Percentiles rank a stretch among this genome's conserved stretches.
Evolutionary conservation across 2,888 invertebrate genomes (phyloP).

Genomic region (Eupithecia subfuscata): DNA sequence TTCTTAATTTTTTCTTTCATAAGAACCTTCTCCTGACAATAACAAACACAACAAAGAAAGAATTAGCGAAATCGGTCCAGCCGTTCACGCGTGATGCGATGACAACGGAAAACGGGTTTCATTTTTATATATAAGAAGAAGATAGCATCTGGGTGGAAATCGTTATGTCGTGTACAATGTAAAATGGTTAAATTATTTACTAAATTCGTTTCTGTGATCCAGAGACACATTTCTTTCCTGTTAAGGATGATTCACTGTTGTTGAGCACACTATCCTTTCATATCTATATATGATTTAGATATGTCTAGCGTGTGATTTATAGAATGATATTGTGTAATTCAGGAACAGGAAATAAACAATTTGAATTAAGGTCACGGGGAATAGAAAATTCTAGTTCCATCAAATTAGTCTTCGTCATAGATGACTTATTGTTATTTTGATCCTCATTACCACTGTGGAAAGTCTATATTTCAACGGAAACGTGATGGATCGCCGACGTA

Average conservation of each 20-base stretch:
- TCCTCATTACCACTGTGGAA: neutral
- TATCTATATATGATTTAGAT: neutral
- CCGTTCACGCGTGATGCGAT: too few relatives aligned
- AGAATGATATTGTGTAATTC: neutral
- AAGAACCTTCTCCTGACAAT: too few relatives aligned
- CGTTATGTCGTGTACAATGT: too few relatives aligned
- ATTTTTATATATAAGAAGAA: too few relatives aligned
- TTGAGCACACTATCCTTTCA: neutral
- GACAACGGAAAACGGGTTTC: too few relatives aligned
- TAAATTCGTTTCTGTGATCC: neutral
- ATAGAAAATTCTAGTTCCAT: neutral
- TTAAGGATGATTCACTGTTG: neutral
- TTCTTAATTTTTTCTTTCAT: too few relatives aligned
- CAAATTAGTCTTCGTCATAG: neutral
- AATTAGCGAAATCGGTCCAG: too few relatives aligned
- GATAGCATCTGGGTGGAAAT: neutral
- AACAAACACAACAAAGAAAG: too few relatives aligned
- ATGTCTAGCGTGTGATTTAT: neutral
- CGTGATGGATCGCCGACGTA: constrained; percentile 3
- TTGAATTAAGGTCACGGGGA: neutral
- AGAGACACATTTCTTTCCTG: neutral
- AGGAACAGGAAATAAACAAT: neutral
- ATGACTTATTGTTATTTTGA: neutral
- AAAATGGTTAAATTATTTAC: too few relatives aligned
- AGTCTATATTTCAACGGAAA: neutral